Conservation (phyloP, 1,140 invertebrate species). For the Propsilocerus akamusi region DNA sequence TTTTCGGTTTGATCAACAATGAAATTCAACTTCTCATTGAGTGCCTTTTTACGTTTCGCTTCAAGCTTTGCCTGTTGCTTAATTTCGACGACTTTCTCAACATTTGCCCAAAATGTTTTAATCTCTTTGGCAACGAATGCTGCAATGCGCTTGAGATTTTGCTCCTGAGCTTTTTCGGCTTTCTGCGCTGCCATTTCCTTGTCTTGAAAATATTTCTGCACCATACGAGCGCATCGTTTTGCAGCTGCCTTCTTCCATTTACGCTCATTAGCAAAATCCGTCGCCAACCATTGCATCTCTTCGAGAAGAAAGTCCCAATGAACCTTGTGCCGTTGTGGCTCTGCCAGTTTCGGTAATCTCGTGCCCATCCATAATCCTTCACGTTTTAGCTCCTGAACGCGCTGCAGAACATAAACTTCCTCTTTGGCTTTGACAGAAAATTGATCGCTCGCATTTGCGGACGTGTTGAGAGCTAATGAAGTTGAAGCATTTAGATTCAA, state of each 20-base stretch:
- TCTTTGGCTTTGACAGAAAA: constrained; percentile 80
- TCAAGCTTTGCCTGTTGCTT: constrained; percentile 84
- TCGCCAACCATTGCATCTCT: constrained; percentile 96
- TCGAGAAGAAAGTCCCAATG: constrained; percentile 98
- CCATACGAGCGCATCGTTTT: constrained; percentile 81
- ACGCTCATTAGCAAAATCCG: constrained; percentile 91
- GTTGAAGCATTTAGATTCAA: constrained; percentile 6
- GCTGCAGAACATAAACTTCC: constrained; percentile 85
- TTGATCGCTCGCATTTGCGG: constrained; percentile 35
- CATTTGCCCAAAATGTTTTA: constrained; percentile 88
- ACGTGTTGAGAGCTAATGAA: constrained; percentile 1
- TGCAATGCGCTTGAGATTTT: constrained; percentile 71
- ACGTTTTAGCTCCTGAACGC: constrained; percentile 69
- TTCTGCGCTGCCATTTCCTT: constrained; percentile 73
- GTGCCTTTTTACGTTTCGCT: constrained; percentile 84
- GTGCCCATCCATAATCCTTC: constrained; percentile 88
- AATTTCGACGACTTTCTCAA: constrained; percentile 92
- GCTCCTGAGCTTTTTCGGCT: constrained; percentile 82
- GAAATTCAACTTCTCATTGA: constrained; percentile 94
- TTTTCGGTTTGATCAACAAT: constrained; percentile 98
- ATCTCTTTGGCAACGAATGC: constrained; percentile 83
- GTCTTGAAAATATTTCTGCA: constrained; percentile 92
- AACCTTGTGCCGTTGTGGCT: constrained; percentile 75
- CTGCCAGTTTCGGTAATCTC: constrained; percentile 79
- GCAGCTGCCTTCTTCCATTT: constrained; percentile 95